Evolutionary conservation across 2,113 vertebrate genomes (phyloP), one percentile per base, ranked within the genome.

Genomic region (Pelobates fuscus): DNA sequence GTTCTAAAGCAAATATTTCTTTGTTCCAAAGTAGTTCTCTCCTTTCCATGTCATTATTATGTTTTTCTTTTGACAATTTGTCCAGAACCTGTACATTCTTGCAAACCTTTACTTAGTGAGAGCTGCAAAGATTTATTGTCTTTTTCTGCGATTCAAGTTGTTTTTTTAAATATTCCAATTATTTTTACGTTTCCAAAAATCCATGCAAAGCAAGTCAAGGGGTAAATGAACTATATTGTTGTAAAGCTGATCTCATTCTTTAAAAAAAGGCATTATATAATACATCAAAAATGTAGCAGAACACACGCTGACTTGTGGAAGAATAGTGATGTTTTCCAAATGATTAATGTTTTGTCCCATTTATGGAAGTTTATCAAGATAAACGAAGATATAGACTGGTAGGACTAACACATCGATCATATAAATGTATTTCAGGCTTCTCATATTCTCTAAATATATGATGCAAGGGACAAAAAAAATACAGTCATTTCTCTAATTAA

Each of bases 271-370:
- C 15, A 49, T 49, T 14, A 49, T 18, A 49, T 49, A 49, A 49
- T 18, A 49, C 44, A 49, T 49, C 44, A 49, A 49, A 14, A 49
- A 49, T 49, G 44, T 49, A 49, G 44, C 44, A 49, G 44, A 49
- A 49, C 44, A 14, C 44, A 49, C 17, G 12, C 44, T 49, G 44
- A 49, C 12, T 49, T 11, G 15, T 6, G 32, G 32, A 10, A 37
- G 10, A 37, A 17, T 18, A 1, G 15, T 14, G 44, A 15, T 12
- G 37, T 49, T 49, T 49, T 17, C 17, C 12, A 4, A 17, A 49
- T 49, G 44, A 49, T 49, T 49, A 49, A 49, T 49, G 44, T 49
- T 49, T 49, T 18, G 44, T 14, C 17, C 44, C 44, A 49, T 14
- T 49, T 17, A 49, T 49, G 44, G 44, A 49, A 49, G 10, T 49